These are phyloP conservation scores for Gallinago stenura DNA, from an alignment of 2,797 vertebrate species.

Conservation along the genomic window DNA sequence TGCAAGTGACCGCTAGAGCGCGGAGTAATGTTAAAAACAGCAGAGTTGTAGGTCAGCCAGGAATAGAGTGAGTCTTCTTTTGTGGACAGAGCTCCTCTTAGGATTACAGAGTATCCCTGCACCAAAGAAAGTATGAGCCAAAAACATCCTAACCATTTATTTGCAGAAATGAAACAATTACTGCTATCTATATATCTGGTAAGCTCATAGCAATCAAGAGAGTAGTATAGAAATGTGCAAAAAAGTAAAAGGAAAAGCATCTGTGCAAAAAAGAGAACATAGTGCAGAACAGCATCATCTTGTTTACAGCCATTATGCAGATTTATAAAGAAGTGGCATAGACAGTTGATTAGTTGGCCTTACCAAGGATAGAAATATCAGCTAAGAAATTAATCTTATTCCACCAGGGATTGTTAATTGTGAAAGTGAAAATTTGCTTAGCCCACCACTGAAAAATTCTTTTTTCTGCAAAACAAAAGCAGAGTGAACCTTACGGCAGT, in stretches of 20 bases:
- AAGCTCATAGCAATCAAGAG: background rate
- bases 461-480: conserved; percentile 34
- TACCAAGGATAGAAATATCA: conserved; percentile 4
- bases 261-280: background rate
- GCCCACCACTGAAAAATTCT: background rate
- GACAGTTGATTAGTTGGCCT: conserved; percentile 27
- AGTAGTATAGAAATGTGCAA: background rate
- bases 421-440: background rate
- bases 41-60: conserved; percentile 57
- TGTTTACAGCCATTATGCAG: background rate
- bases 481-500: background rate
- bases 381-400: conserved; percentile 10
- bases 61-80: conserved; percentile 45
- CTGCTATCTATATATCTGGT: background rate
- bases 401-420: background rate
- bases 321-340: background rate
- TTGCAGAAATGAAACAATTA: background rate
- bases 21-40: conserved; percentile 63
- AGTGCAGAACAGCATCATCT: background rate
- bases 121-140: conserved; percentile 40
- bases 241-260: background rate
- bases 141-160: background rate
- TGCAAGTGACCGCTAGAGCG: conserved; percentile 23
- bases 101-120: conserved; percentile 37
- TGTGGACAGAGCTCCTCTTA: conserved; percentile 50